Evolutionary conservation across 2,797 vertebrate genomes (phyloP).

Genomic region (Anguilla marmorata): DNA sequence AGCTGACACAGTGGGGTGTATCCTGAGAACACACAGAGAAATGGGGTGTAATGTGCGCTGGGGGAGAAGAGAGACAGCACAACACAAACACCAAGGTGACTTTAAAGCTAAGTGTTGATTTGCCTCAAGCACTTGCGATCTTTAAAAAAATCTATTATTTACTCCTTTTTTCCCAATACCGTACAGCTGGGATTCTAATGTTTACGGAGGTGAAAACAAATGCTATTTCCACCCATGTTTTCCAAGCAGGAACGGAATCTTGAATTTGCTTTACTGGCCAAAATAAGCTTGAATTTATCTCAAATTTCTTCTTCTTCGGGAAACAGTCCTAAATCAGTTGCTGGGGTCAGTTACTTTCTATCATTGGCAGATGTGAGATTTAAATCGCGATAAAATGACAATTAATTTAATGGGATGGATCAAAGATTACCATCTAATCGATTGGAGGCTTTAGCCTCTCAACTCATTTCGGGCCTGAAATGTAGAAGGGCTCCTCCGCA

Average conservation of each 20-base stretch:
- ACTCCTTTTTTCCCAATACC: background rate
- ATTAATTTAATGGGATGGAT: background rate
- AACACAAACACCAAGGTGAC: background rate
- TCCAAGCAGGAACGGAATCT: background rate
- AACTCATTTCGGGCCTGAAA: background rate
- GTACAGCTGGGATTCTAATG: background rate
- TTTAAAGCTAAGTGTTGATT: background rate
- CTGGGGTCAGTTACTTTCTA: background rate
- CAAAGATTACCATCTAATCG: background rate
- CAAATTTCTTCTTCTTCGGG: background rate
- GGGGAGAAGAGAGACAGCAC: background rate
- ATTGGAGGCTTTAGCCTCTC: background rate
- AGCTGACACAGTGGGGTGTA: background rate
- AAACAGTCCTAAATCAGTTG: background rate
- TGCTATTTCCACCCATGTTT: background rate
- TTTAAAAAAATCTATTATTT: background rate
- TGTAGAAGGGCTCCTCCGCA: background rate
- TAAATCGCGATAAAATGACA: background rate
- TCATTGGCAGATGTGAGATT: background rate
- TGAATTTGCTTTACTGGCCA: background rate
- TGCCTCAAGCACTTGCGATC: background rate
- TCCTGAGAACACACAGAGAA: slow-evolving; percentile 5
- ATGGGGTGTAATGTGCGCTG: background rate
- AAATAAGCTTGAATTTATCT: background rate
- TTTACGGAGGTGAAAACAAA: background rate